Base-by-base conservation (phyloP, 2,888 invertebrate species). In the Idaea straminata region DNA sequence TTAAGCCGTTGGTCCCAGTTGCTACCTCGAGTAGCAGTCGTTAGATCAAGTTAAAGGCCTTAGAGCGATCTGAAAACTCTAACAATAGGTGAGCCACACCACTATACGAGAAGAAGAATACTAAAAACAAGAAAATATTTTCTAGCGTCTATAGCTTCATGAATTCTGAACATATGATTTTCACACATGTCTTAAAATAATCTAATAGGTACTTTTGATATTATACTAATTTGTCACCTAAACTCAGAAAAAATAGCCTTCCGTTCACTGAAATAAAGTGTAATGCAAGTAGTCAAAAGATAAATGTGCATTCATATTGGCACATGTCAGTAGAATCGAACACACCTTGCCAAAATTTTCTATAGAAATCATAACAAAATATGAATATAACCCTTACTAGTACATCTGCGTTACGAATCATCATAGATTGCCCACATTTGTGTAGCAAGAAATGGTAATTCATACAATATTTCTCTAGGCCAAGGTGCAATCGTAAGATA, bases 321-420 rank as follows among this genome's bases (percentile, higher is more conserved):
- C 85, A 81, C 83, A 84, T 79, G 83, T 83, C 82, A 83, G 82
- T 83, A 83, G 81, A 76, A 74, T 65, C 69, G 67, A 67, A 80
- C 81, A 80, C 88, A 88, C 86, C 86, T 89, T 89, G 86, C 79
- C 77, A 72, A 71, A 72, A 68, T 72, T 63, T 72, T 78, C 84
- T 76, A 83, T 88, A 80, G 81, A 88, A 86, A 83, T 83, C 81
- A 81, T 83, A 82, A 84, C 83, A 86, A 86, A 84, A 84, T 83
- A 80, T 80, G 74, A 77, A 74, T 78, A 87, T 86, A 89, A 88
- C 90, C 89, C 88, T 86, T 77, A 79, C 47, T 5, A 10, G 47
- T 47, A 47, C 88, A 89, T 88, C 89, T 88, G 90, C 87, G 80
- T 73, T 78, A 75, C 72, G 74, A 76, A 62, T 65, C 71, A 70